Evolutionary conservation across 1,140 invertebrate genomes (phyloP).

Genomic region (Capitella teleta): DNA sequence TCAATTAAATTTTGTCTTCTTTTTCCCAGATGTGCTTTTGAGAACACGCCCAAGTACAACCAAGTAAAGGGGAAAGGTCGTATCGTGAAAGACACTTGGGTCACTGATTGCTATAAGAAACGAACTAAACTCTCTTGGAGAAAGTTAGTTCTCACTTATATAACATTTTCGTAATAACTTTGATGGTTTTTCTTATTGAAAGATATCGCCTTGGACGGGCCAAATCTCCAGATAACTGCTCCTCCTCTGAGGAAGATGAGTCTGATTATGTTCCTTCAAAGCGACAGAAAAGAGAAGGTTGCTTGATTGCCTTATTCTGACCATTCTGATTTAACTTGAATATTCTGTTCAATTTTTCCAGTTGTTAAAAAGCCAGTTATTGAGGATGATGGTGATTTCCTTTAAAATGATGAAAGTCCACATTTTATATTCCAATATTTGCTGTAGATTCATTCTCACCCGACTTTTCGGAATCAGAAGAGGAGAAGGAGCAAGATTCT

Average conservation of each 20-base stretch:
- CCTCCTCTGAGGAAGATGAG: not conserved
- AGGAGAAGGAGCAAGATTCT: too few species aligned
- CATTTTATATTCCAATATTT: not conserved
- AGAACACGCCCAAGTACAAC: constrained; percentile 75
- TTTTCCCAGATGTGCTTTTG: constrained; percentile 64
- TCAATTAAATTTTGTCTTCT: not conserved
- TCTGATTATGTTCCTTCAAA: not conserved
- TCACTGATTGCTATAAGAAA: constrained; percentile 54
- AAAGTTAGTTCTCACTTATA: constrained; percentile 24
- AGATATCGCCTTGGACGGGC: not conserved
- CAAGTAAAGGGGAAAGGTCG: constrained; percentile 55
- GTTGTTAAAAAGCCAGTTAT: not conserved
- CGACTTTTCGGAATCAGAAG: too few species aligned
- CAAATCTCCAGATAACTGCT: not conserved
- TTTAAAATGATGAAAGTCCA: not conserved
- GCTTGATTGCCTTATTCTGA: not conserved
- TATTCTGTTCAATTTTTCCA: not conserved
- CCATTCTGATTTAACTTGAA: not conserved
- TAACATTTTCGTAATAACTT: not conserved
- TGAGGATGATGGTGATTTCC: not conserved
- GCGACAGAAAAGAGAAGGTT: not conserved
- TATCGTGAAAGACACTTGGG: constrained; percentile 66
- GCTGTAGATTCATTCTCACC: too few species aligned
- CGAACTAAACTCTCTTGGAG: constrained; percentile 61
- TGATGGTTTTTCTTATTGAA: not conserved